Percentiles rank a stretch among this genome's conserved stretches.
These are phyloP conservation scores for Salticus scenicus DNA, from an alignment of 2,888 invertebrate species.

Conservation along the genomic window DNA sequence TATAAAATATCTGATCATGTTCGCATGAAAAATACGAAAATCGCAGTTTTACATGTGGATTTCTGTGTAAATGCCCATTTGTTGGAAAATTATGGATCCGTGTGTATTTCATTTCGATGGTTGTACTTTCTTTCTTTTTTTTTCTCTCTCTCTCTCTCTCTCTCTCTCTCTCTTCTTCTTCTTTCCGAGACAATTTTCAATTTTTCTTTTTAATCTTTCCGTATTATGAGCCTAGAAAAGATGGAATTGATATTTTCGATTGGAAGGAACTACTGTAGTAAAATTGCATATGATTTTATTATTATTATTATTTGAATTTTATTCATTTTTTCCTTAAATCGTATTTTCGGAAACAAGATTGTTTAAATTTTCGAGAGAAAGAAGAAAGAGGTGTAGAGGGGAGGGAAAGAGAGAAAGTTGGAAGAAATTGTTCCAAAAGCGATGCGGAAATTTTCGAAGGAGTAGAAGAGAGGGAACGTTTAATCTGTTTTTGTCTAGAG, in stretches of 20 bases:
- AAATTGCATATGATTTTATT: not conserved
- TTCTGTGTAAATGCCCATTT: constrained; percentile 9
- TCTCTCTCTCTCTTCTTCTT: no score
- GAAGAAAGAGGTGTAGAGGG: no score
- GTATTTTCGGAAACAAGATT: not conserved
- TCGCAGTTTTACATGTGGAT: constrained; percentile 1
- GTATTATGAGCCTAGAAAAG: not conserved
- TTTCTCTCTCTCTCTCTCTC: not conserved
- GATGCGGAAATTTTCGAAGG: no score
- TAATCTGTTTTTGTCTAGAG: no score
- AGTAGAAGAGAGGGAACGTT: no score
- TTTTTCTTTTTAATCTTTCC: not conserved
- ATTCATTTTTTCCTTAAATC: not conserved
- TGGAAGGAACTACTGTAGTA: not conserved
- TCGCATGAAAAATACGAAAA: constrained; percentile 1
- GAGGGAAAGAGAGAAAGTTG: not conserved
- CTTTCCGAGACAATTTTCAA: not conserved
- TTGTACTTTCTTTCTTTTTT: not conserved
- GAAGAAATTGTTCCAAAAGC: no score
- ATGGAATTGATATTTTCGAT: constrained; percentile 1
- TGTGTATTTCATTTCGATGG: not conserved
- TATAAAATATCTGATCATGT: constrained; percentile 16
- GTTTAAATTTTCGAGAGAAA: not conserved
- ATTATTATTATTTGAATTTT: no score
- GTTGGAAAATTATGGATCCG: constrained; percentile 8